phyloP scores from a whole-genome alignment of 1,140 invertebrate species.

The Panonychus citri region DNA sequence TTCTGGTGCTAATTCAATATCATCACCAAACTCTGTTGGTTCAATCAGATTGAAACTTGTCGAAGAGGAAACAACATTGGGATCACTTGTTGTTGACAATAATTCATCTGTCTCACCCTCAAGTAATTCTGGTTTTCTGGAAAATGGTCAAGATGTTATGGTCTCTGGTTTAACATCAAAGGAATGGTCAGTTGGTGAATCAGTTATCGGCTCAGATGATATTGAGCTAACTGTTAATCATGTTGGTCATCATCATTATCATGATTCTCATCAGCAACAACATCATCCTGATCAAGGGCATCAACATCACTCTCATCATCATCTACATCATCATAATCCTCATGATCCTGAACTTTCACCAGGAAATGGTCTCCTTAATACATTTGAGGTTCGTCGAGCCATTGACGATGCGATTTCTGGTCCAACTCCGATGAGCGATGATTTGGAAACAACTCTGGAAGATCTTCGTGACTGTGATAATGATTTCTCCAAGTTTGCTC shows the following conservation, averaged over 20 bases:
- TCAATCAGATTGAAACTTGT: background rate
- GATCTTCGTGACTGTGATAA: constrained; percentile 18
- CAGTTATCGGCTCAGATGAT: background rate
- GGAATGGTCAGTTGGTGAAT: background rate
- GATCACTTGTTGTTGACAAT: too few species aligned
- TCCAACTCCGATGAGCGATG: constrained; percentile 10
- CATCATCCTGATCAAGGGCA: too few species aligned
- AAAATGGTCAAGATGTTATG: constrained; percentile 11
- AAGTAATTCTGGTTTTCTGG: constrained; percentile 1
- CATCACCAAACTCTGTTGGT: background rate
- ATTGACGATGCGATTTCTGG: constrained; percentile 6
- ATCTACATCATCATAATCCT: background rate
- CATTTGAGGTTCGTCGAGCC: constrained; percentile 2
- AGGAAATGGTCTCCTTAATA: background rate
- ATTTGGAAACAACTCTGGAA: constrained; percentile 16
- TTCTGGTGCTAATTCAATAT: background rate
- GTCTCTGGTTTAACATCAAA: constrained; percentile 6
- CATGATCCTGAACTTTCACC: background rate
- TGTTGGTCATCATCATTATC: background rate
- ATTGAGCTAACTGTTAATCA: constrained; percentile 1
- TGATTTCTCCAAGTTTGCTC: constrained; percentile 17
- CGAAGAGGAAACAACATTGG: background rate
- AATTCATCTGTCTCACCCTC: background rate
- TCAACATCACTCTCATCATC: background rate
- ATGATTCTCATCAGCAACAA: background rate